These are phyloP conservation scores for Bombycilla garrulus DNA, from an alignment of 2,113 vertebrate genomes.

Conservation along the genomic window DNA sequence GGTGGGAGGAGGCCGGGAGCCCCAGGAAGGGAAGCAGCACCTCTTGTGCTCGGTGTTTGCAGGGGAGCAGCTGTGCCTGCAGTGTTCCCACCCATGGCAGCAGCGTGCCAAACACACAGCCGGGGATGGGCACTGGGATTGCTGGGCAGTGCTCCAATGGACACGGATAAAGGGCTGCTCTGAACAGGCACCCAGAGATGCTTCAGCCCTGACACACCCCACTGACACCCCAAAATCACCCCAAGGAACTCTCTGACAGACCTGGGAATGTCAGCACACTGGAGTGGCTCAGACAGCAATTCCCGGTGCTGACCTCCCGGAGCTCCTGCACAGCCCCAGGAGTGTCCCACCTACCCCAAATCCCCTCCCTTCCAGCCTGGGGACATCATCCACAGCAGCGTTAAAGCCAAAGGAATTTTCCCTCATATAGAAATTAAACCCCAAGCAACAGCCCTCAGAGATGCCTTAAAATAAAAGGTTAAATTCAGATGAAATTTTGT, in stretches of 20 bases:
- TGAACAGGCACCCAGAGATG: background rate
- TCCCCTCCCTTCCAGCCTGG: background rate
- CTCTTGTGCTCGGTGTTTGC: conserved; percentile 67
- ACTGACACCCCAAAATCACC: background rate
- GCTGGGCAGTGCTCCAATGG: accelerated
- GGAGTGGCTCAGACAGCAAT: background rate
- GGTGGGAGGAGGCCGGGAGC: background rate
- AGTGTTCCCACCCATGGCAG: background rate
- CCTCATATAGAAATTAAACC: background rate
- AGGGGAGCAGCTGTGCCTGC: background rate
- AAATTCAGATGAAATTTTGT: background rate
- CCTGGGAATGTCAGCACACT: accelerated
- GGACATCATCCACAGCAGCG: background rate
- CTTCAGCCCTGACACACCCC: background rate
- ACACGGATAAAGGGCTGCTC: background rate
- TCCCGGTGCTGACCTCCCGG: accelerated
- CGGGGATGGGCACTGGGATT: background rate
- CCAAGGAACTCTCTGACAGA: background rate
- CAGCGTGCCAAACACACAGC: background rate
- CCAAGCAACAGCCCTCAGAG: background rate
- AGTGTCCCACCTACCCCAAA: background rate
- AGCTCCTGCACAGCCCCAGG: background rate
- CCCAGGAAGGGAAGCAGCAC: conserved; percentile 90
- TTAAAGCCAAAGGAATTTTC: background rate
- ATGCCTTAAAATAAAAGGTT: background rate